Percentiles rank a stretch among this genome's conserved stretches.
These are phyloP conservation scores for Lasioglossum pauxillum DNA, from an alignment of 2,888 invertebrate species.

Conservation along the genomic window DNA sequence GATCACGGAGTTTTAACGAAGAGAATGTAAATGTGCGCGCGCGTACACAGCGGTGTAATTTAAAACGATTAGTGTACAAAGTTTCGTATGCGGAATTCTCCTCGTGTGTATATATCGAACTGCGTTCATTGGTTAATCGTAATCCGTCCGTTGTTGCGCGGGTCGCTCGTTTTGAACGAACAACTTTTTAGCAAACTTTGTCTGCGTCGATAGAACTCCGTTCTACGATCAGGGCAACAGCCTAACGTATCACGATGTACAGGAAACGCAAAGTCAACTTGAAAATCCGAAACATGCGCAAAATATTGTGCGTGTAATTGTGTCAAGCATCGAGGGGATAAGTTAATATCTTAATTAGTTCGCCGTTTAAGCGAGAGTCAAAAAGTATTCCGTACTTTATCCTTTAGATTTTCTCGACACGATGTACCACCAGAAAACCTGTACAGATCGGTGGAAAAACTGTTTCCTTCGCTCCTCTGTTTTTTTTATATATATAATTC, in stretches of 20 bases:
- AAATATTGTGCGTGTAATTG: neutral
- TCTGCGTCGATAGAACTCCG: neutral
- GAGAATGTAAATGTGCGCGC: slow-evolving; percentile 28
- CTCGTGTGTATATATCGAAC: slow-evolving; percentile 74
- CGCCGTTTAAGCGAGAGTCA: neutral
- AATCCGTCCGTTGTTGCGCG: slow-evolving; percentile 33
- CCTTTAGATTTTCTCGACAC: neutral
- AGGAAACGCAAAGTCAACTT: neutral
- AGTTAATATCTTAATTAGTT: neutral
- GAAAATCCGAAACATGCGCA: neutral
- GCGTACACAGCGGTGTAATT: slow-evolving; percentile 64
- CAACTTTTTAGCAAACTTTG: neutral
- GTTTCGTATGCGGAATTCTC: slow-evolving; percentile 60
- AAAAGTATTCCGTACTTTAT: neutral
- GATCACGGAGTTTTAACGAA: slow-evolving; percentile 36
- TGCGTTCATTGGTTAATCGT: slow-evolving; percentile 37
- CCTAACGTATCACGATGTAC: neutral
- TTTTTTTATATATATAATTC: slow-evolving; percentile 5
- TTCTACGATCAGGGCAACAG: neutral
- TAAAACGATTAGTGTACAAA: slow-evolving; percentile 65
- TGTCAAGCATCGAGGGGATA: neutral
- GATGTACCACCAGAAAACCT: neutral
- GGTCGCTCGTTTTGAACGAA: slow-evolving; percentile 6
- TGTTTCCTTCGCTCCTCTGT: neutral
- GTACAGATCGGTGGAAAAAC: neutral